Evolutionary conservation across 2,113 vertebrate species (phyloP).

Genomic region (Ovibos moschatus): DNA sequence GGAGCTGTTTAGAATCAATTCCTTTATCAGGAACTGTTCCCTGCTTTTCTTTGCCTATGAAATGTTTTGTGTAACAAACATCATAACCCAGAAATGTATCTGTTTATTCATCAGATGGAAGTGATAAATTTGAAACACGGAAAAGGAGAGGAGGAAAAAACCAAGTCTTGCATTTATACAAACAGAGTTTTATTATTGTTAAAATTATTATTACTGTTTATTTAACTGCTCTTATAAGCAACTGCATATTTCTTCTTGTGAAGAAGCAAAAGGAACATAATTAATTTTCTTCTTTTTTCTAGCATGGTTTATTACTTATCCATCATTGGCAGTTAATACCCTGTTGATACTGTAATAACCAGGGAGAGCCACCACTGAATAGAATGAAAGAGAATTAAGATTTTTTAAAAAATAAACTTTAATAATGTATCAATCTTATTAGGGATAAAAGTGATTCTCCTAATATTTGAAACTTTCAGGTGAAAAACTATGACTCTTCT

Average conservation of each 20-base stretch:
- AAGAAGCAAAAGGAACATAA: neutral
- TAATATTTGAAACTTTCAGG: neutral
- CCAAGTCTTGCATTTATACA: conserved; percentile 18
- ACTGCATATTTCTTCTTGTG: neutral
- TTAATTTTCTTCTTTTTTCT: neutral
- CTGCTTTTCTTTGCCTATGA: conserved; percentile 2
- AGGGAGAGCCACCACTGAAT: neutral
- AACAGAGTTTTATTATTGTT: conserved; percentile 23
- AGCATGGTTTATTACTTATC: neutral
- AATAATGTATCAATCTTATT: neutral
- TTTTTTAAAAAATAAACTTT: neutral
- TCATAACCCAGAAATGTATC: conserved; percentile 43
- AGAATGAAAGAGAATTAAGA: conserved; percentile 2
- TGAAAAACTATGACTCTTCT: neutral
- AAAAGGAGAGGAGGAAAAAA: neutral
- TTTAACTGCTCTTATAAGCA: conserved; percentile 15
- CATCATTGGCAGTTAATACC: neutral
- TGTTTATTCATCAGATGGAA: conserved; percentile 59
- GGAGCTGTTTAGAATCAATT: conserved; percentile 5
- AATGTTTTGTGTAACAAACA: conserved; percentile 22
- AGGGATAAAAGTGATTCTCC: neutral
- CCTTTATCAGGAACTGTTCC: conserved; percentile 25
- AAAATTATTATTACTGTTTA: neutral
- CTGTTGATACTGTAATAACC: neutral
- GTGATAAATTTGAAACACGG: conserved; percentile 50